These are phyloP conservation scores for Rhipidura dahli DNA, from an alignment of 2,113 vertebrate genomes.

Conservation along the genomic window DNA sequence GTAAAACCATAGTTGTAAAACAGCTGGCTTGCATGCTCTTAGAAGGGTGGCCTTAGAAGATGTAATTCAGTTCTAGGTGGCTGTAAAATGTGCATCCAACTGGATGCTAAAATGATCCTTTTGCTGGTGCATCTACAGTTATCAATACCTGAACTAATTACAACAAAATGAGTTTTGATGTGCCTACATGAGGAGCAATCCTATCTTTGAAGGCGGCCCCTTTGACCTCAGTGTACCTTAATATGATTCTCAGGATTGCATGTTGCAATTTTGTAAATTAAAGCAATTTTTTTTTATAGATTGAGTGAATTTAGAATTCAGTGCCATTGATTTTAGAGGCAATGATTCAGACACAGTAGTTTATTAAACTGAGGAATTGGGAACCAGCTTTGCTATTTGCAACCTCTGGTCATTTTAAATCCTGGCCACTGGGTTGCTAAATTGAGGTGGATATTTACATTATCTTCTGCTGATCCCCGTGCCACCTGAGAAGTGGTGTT, in stretches of 20 bases:
- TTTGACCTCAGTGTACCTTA: slow-evolving; percentile 13
- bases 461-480: neutral
- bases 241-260: neutral
- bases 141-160: slow-evolving; percentile 14
- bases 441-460: slow-evolving; percentile 13
- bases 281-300: slow-evolving; percentile 37
- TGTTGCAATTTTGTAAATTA: slow-evolving; percentile 35
- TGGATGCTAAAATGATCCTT: neutral
- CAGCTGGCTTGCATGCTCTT: neutral
- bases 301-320: slow-evolving; percentile 5
- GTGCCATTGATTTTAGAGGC: slow-evolving; percentile 31
- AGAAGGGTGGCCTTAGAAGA: neutral
- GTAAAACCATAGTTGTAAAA: neutral
- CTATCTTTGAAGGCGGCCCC: neutral
- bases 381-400: neutral
- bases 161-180: slow-evolving; percentile 6
- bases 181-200: neutral
- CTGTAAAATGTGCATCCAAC: neutral
- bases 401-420: slow-evolving; percentile 4
- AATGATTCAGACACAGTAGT: neutral
- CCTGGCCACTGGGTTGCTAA: neutral
- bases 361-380: slow-evolving; percentile 18
- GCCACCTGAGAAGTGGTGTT: neutral
- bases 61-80: neutral
- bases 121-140: neutral